Evolutionary conservation across 2,797 vertebrate genomes (phyloP).

Genomic region (Halcyon badia): DNA sequence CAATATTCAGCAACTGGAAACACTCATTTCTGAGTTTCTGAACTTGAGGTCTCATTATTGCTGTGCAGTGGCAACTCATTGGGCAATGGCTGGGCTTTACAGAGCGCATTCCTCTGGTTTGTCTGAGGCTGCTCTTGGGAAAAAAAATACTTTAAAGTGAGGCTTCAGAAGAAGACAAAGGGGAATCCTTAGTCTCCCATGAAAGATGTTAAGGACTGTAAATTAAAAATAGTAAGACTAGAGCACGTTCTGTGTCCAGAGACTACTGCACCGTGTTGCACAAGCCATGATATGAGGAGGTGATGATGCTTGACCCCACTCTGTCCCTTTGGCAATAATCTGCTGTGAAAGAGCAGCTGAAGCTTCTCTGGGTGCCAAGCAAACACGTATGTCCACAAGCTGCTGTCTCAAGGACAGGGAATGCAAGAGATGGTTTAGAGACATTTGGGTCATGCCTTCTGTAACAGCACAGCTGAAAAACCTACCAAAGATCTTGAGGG

Average conservation of each 20-base stretch:
- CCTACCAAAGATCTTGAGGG: background rate
- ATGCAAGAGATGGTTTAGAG: rapidly evolving
- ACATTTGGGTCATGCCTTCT: background rate
- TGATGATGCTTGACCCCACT: rapidly evolving
- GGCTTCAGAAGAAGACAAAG: background rate
- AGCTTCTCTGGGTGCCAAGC: background rate
- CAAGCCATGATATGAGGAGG: rapidly evolving
- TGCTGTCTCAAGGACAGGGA: rapidly evolving
- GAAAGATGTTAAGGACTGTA: background rate
- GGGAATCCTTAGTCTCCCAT: background rate
- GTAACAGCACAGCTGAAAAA: background rate
- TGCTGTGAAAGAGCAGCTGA: background rate
- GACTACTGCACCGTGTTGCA: background rate
- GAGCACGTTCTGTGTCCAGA: background rate
- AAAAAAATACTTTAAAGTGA: background rate
- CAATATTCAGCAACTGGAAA: slow-evolving; percentile 14
- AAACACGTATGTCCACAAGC: background rate
- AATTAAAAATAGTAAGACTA: background rate
- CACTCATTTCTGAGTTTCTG: background rate
- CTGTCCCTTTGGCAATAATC: background rate
- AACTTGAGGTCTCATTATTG: background rate
- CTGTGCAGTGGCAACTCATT: background rate
- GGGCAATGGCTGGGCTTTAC: background rate
- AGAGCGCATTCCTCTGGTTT: background rate
- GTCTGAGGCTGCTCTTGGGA: background rate